Percentiles rank a stretch among this genome's conserved stretches.
Conservation (phyloP, 2,888 invertebrate genomes). For the Metopia argyrocephala region DNA sequence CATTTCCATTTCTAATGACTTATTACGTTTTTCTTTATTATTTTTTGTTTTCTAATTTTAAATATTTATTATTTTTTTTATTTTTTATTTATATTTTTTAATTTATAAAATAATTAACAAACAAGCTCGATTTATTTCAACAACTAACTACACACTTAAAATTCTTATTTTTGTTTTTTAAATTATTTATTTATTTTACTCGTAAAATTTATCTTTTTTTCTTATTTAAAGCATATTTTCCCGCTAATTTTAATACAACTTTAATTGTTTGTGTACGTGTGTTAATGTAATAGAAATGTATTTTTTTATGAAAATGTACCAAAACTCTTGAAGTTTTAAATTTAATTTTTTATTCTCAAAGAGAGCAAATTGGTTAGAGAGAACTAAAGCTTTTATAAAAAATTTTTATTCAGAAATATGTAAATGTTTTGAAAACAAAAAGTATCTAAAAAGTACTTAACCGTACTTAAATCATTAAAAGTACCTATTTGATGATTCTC, state of each 20-base stretch:
- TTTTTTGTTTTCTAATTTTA: slow-evolving; percentile 14
- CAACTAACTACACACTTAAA: slow-evolving; percentile 59
- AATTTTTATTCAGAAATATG: no score
- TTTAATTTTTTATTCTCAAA: no score
- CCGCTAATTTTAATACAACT: no score
- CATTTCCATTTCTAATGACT: background rate
- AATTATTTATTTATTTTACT: slow-evolving; percentile 30
- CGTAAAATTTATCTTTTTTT: background rate
- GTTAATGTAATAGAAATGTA: background rate
- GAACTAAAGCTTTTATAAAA: no score
- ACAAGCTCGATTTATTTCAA: slow-evolving; percentile 64
- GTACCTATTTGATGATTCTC: no score
- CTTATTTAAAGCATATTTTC: background rate
- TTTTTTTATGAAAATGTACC: background rate
- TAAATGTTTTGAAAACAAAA: no score
- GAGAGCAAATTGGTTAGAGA: no score
- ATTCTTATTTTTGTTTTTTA: slow-evolving; percentile 38
- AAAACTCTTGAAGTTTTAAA: no score
- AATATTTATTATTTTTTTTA: slow-evolving; percentile 24
- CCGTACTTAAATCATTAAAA: no score
- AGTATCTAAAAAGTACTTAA: no score
- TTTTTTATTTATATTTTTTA: slow-evolving; percentile 40
- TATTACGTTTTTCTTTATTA: slow-evolving; percentile 15
- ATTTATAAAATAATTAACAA: slow-evolving; percentile 65
- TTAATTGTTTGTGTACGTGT: background rate